Percentiles rank a stretch among this genome's conserved stretches.
These are phyloP conservation scores for Heliconius hortense DNA, from an alignment of 2,888 invertebrate species.

Conservation along the genomic window DNA sequence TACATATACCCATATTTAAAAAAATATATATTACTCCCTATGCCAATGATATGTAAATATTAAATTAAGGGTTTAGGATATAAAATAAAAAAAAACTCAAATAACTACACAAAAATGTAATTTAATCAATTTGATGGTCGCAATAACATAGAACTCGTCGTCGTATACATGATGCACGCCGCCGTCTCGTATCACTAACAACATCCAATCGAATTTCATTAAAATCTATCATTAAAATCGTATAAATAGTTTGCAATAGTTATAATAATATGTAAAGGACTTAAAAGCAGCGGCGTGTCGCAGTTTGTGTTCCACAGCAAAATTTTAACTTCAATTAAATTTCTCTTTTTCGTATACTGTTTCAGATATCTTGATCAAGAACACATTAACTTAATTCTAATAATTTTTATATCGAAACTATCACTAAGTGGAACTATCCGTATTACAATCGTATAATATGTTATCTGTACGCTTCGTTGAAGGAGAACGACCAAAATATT, in stretches of 20 bases:
- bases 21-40: no score
- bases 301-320: constrained; percentile 61
- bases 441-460: constrained; percentile 45
- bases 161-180: constrained; percentile 79
- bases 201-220: constrained; percentile 34
- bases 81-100: constrained; percentile 52
- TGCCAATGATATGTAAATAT: no score
- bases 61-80: not conserved
- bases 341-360: constrained; percentile 76
- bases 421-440: constrained; percentile 59
- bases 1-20: no score
- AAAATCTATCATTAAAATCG: constrained; percentile 44
- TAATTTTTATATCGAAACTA: constrained; percentile 57
- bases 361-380: constrained; percentile 80
- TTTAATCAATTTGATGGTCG: constrained; percentile 78
- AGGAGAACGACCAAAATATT: constrained; percentile 51
- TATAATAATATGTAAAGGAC: constrained; percentile 37
- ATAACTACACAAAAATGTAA: constrained; percentile 82
- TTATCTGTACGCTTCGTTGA: constrained; percentile 41
- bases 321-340: constrained; percentile 61
- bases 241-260: constrained; percentile 47
- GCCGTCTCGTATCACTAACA: constrained; percentile 47
- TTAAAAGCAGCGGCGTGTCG: constrained; percentile 57
- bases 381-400: constrained; percentile 77
- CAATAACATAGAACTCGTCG: constrained; percentile 78